Base-by-base conservation (phyloP, 2,888 invertebrate species). In the Nebria salina region DNA sequence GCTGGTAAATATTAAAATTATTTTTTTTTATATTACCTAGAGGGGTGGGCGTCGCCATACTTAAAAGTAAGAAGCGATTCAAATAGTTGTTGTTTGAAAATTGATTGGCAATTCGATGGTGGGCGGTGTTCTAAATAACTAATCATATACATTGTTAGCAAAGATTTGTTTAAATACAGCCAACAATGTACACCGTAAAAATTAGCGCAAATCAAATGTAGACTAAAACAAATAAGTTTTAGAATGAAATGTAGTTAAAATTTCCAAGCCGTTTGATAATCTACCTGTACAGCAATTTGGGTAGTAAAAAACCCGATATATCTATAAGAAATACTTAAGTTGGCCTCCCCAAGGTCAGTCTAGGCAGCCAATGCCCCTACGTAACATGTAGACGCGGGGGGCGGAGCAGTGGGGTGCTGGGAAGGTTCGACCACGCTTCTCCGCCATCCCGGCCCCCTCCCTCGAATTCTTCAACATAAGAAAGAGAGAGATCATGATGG, bases 301-400 rank as follows among this genome's bases (percentile, higher is more conserved):
- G 54, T 54, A 54, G 8, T 54, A 54, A 54, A 54, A 54, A 54
- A 54, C 54, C 13, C 54, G 54, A 54, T 54, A 54, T 54, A 54
- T 13, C 11, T 54, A 54, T 54, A 54, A 54, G 54, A 54, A 54
- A 54, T 11, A 54, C 54, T 85, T 85, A 86, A 87, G 87, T 86
- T 86, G 86, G 86, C 86, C 86, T 86, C 86, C 79, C 85, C 87
- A 87, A 87, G 87, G 87, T 86, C 87, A 87, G 85, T 84, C 84
- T 84, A 65, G 54, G 42, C 86, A 85, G 86, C 85, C 87, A 87
- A 86, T 86, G 87, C 86, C 87, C 80, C 86, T 86, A 85, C 54
- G 79, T 83, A 84, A 84, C 83, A 82, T 85, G 83, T 84, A 84
- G 83, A 83, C 83, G 81, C 83, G 83, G 83, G 83, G 83, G 83